Evolutionary conservation across 2,113 vertebrate genomes (phyloP).

Genomic region (Gulo gulo): DNA sequence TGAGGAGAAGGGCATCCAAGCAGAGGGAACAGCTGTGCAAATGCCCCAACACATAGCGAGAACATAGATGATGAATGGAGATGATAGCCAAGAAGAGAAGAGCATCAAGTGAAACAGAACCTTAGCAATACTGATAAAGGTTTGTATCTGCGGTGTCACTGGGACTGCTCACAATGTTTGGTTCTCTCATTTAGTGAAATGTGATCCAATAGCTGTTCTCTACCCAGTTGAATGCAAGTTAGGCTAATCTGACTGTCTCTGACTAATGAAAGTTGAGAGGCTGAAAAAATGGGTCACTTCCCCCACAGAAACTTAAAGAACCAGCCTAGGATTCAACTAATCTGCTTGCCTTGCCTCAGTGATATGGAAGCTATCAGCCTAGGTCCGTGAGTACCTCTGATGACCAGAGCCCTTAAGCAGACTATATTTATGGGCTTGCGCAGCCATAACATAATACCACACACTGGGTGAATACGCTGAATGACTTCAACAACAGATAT

Average conservation of each 20-base stretch:
- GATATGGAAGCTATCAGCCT: background rate
- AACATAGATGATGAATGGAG: background rate
- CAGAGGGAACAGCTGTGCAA: background rate
- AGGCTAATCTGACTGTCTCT: background rate
- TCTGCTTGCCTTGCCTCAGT: background rate
- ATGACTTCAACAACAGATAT: background rate
- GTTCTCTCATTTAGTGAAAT: background rate
- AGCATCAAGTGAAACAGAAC: background rate
- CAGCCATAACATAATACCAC: background rate
- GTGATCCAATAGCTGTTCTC: background rate
- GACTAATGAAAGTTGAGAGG: background rate
- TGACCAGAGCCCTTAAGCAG: background rate
- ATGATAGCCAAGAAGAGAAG: background rate
- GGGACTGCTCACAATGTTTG: background rate
- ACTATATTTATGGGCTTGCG: rapidly evolving
- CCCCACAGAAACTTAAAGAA: background rate
- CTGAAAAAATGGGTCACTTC: background rate
- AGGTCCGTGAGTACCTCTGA: background rate
- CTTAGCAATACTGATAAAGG: background rate
- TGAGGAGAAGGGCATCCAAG: background rate
- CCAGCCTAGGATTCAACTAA: background rate
- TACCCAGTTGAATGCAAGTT: background rate
- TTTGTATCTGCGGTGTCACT: background rate
- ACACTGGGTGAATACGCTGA: background rate
- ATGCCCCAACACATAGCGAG: background rate